Base-by-base conservation (phyloP, 2,888 invertebrate species). In the Neoaliturus tenellus region DNA sequence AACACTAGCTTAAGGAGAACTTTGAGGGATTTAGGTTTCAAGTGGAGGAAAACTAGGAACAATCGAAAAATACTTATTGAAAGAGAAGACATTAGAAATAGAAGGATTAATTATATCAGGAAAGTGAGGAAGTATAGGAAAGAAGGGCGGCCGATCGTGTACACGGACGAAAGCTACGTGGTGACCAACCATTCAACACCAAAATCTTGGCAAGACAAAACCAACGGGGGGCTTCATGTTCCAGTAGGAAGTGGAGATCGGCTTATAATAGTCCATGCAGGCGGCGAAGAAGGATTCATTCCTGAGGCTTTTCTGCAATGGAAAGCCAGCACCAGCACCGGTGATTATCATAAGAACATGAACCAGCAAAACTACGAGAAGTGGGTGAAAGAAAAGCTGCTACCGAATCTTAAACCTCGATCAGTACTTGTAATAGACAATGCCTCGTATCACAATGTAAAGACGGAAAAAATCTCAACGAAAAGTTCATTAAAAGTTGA, bases 161-260 rank as follows among this genome's bases (percentile, higher is more conserved):
- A 73, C 73, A 73, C 73, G 4, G 73, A 35, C 41, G 73, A 73
- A 23, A 73, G 41, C 2, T 73, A 73, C 41, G 73, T 73, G n/a
- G 39, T 39, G n/a, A 39, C 73, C 35, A 39, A 35, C 17, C 73
- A 73, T 20, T 39, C 73, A 41, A 73, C 73, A 17, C 73, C 73
- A 39, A 33, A 17, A 20, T 41, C 73, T 8, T 73, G 73, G 73
- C 25, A 35, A 41, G 73, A 73, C 41, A 20, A 41, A 20, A 73
- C 39, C 14, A 73, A 71, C n/a, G 33, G 33, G 33, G 71, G 33
- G 4, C 8, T 44, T 44, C 44, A 44, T 44, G 69, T 69, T 69
- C 69, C 69, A n/a, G 69, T 69, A 31, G 69, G 2, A 6, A 55
- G 23, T 23, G 55, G 55, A 55, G 23, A 55, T 6, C 55, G 55